Evolutionary conservation across 2,113 vertebrate genomes (phyloP).

Genomic region (Stegastes partitus): DNA sequence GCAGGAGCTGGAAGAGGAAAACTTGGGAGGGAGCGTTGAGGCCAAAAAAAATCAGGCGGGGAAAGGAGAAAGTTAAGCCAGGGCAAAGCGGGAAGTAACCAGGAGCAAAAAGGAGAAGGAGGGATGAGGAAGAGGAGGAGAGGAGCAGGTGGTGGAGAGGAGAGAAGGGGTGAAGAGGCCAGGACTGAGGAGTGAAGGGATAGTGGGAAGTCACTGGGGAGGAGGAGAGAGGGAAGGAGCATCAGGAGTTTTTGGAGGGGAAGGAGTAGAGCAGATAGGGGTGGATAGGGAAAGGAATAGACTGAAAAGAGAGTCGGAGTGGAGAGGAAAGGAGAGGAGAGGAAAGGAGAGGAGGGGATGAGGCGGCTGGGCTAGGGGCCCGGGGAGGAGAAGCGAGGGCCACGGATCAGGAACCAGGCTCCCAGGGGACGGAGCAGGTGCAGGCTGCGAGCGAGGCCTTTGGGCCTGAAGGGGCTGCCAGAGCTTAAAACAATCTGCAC

Average conservation of each 20-base stretch:
- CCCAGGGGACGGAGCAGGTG: constrained; percentile 98
- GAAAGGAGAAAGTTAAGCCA: constrained; percentile 33
- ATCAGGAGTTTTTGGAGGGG: constrained; percentile 23
- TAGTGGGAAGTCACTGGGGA: constrained; percentile 41
- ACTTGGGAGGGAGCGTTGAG: neutral
- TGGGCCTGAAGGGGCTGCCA: constrained; percentile 95
- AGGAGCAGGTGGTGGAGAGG: constrained; percentile 70
- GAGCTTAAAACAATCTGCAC: constrained; percentile 98
- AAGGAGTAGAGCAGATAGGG: neutral
- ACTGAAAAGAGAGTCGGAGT: neutral
- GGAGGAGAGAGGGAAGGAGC: constrained; percentile 32
- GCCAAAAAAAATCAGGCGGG: neutral
- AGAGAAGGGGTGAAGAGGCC: constrained; percentile 66
- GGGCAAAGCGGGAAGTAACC: constrained; percentile 45
- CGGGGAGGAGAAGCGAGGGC: constrained; percentile 87
- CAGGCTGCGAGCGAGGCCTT: constrained; percentile 97
- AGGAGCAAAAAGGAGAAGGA: constrained; percentile 44
- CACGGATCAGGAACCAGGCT: constrained; percentile 97
- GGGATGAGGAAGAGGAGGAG: constrained; percentile 40
- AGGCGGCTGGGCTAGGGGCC: constrained; percentile 69
- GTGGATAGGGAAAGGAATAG: constrained; percentile 5
- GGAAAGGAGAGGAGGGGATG: constrained; percentile 45
- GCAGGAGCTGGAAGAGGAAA: constrained; percentile 12
- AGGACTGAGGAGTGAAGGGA: constrained; percentile 51
- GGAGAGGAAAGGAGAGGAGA: constrained; percentile 25